These are phyloP conservation scores for Drosophila hamatofila DNA, from an alignment of 2,888 invertebrate genomes.

Conservation along the genomic window DNA sequence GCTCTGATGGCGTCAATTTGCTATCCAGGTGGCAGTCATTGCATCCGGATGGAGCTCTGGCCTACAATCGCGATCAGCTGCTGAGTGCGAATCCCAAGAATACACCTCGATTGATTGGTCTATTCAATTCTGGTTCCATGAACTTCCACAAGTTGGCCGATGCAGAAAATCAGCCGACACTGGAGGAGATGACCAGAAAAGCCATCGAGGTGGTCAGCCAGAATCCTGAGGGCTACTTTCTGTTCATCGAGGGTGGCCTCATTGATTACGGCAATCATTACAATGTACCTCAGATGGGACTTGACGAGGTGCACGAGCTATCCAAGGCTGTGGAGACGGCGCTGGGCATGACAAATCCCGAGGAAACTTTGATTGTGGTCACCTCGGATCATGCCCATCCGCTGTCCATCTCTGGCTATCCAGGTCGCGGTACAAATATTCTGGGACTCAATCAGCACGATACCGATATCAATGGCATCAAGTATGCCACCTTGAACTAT, in stretches of 20 bases:
- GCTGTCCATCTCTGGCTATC: conserved; percentile 91
- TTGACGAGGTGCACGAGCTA: conserved; percentile 92
- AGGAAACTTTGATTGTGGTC: conserved; percentile 92
- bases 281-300: conserved; percentile 88
- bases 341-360: conserved; percentile 86
- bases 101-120: conserved; percentile 87
- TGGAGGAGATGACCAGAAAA: conserved; percentile 88
- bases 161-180: conserved; percentile 86
- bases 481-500: conserved; percentile 90
- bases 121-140: conserved; percentile 87
- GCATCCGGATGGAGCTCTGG: conserved; percentile 81
- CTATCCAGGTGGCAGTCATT: conserved; percentile 88
- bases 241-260: conserved; percentile 89
- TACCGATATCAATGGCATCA: conserved; percentile 87
- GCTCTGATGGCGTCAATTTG: conserved; percentile 89
- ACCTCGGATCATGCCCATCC: conserved; percentile 93
- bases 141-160: conserved; percentile 87
- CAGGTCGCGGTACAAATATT: conserved; percentile 85
- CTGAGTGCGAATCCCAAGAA: conserved; percentile 81
- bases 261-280: conserved; percentile 87
- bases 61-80: conserved; percentile 67
- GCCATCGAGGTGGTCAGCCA: conserved; percentile 88
- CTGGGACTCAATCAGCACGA: conserved; percentile 86
- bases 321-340: conserved; percentile 89
- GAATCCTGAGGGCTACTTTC: conserved; percentile 88